These are phyloP conservation scores for Calliphora vicina DNA, from an alignment of 1,140 invertebrate genomes.

Conservation along the genomic window DNA sequence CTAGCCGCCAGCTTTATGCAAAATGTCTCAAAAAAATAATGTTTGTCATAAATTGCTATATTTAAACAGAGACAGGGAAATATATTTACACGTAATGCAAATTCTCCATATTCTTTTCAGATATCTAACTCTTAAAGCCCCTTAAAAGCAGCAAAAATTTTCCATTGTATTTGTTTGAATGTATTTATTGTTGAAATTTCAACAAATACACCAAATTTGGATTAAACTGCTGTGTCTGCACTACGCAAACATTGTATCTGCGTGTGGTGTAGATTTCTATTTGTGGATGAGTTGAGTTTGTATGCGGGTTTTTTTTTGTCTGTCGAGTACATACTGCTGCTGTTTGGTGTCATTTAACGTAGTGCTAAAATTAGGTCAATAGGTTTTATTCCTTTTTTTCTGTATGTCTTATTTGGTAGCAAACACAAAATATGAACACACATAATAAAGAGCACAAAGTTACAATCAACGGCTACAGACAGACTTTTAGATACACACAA, in stretches of 20 bases:
- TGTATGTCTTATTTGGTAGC: background rate
- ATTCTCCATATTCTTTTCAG: background rate
- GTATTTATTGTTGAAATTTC: background rate
- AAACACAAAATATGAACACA: background rate
- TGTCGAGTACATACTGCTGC: background rate
- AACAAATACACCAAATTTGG: background rate
- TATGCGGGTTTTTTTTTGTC: background rate
- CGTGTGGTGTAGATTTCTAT: background rate
- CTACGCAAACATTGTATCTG: background rate
- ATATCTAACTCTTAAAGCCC: background rate
- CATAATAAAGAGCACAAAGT: background rate
- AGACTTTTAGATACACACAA: background rate
- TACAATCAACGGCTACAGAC: background rate
- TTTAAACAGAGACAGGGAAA: background rate
- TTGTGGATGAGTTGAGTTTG: background rate
- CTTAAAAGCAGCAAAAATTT: background rate
- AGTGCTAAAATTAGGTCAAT: background rate
- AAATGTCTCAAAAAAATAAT: background rate
- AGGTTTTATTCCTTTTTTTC: background rate
- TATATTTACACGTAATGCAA: background rate
- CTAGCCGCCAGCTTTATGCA: background rate
- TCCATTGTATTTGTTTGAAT: background rate
- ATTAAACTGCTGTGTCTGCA: background rate
- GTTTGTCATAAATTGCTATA: background rate
- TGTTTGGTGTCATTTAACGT: background rate